A percentile compares a stretch with the other conserved stretches of the same genome.
Conservation (phyloP, 1,140 invertebrate species). For the Nixonia krombeini region DNA sequence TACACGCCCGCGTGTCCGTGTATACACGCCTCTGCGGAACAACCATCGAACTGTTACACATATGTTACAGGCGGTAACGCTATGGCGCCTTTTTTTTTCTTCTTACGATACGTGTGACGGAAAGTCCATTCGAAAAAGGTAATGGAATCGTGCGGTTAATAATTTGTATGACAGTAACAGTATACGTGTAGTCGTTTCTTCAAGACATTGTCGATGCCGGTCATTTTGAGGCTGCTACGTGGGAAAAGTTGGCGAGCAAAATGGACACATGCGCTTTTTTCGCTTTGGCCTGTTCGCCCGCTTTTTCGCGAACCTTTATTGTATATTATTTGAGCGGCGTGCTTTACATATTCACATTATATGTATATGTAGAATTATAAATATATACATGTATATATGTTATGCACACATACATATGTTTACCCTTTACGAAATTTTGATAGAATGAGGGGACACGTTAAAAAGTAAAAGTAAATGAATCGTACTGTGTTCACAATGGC, state of each 20-base stretch:
- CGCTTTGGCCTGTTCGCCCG: constrained; percentile 11
- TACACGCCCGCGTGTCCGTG: background rate
- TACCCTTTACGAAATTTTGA: too few species aligned
- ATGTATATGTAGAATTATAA: too few species aligned
- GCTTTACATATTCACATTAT: too few species aligned
- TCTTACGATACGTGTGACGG: constrained; percentile 20
- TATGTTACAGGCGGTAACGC: constrained; percentile 16
- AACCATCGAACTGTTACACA: constrained; percentile 24
- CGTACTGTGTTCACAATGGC: too few species aligned
- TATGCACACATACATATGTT: too few species aligned
- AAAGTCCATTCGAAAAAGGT: constrained; percentile 33
- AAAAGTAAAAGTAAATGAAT: too few species aligned
- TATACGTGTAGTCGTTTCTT: constrained; percentile 30
- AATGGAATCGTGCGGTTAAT: constrained; percentile 50
- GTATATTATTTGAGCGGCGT: background rate
- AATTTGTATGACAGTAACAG: constrained; percentile 44
- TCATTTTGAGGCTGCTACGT: constrained; percentile 31
- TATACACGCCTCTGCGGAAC: constrained; percentile 5
- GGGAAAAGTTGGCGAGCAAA: constrained; percentile 31
- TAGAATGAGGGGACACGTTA: too few species aligned
- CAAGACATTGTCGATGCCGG: constrained; percentile 30
- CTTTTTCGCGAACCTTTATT: constrained; percentile 14
- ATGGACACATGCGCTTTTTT: constrained; percentile 12
- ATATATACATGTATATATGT: too few species aligned
- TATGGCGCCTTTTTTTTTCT: constrained; percentile 34